Evolutionary conservation across 2,113 vertebrate species (phyloP).

Genomic region (Ramphastos sulfuratus): DNA sequence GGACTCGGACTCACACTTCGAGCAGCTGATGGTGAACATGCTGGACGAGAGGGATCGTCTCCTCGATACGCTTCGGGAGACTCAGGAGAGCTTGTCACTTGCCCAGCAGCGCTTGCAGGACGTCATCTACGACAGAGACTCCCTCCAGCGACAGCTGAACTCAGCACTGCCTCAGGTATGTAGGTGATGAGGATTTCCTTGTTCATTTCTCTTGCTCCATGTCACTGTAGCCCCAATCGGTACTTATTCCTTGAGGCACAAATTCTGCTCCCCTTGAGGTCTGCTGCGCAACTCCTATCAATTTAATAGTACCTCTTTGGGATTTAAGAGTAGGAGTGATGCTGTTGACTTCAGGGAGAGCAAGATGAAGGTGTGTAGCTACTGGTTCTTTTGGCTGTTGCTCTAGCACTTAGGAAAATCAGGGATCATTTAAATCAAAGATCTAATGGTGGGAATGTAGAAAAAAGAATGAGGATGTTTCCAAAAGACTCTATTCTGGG

Average conservation of each 20-base stretch:
- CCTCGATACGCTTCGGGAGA: conserved; percentile 96
- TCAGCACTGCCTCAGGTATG: conserved; percentile 96
- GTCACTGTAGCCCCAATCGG: background rate
- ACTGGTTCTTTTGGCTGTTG: conserved; percentile 71
- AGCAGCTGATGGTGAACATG: conserved; percentile 99
- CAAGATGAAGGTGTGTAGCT: conserved; percentile 12
- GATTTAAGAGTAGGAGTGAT: background rate
- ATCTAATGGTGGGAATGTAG: background rate
- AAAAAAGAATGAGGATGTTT: background rate
- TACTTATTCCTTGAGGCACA: background rate
- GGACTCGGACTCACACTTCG: conserved; percentile 98
- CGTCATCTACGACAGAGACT: conserved; percentile 95
- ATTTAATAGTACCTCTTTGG: background rate
- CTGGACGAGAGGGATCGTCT: conserved; percentile 97
- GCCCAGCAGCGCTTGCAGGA: conserved; percentile 96
- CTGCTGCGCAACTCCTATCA: background rate
- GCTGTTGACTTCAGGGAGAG: conserved; percentile 13
- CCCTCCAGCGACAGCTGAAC: conserved; percentile 96
- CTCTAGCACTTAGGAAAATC: conserved; percentile 32
- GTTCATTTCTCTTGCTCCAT: background rate
- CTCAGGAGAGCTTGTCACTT: conserved; percentile 95
- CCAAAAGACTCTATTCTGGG: background rate
- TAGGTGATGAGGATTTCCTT: background rate
- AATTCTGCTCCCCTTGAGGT: background rate
- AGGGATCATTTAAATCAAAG: conserved; percentile 1